phyloP scores from a whole-genome alignment of 2,888 invertebrate species.

The Parelbella ahira region DNA sequence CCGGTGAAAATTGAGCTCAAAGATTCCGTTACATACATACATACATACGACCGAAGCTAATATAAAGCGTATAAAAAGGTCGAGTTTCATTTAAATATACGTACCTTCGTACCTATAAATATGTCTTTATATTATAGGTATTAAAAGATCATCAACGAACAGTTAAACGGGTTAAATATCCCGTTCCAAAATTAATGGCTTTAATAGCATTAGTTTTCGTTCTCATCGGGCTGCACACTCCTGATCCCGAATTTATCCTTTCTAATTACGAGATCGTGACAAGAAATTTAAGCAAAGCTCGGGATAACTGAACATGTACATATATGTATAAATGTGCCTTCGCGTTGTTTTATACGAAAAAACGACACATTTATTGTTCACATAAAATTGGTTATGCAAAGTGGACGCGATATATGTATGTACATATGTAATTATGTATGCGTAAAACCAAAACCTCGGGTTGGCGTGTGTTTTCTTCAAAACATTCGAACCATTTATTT shows the following conservation, averaged over 20 bases:
- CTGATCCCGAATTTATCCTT: constrained; percentile 42
- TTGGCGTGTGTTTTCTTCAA: constrained; percentile 5
- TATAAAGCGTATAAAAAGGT: too few species aligned
- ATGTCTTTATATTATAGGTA: too few species aligned
- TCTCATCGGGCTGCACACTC: constrained; percentile 39
- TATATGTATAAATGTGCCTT: too few species aligned
- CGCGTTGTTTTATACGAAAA: constrained; percentile 13
- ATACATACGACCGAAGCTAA: too few species aligned
- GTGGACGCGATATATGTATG: not conserved
- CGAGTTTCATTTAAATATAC: too few species aligned
- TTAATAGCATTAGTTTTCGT: constrained; percentile 27
- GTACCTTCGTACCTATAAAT: too few species aligned
- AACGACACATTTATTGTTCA: constrained; percentile 7
- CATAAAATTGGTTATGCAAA: too few species aligned
- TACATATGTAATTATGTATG: not conserved
- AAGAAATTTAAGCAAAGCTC: constrained; percentile 39
- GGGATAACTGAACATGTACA: constrained; percentile 12
- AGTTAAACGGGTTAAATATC: not conserved
- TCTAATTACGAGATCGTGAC: constrained; percentile 52
- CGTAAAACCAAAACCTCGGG: not conserved
- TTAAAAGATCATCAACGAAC: too few species aligned
- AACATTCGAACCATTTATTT: constrained; percentile 16
- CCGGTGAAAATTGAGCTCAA: too few species aligned
- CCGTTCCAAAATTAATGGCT: constrained; percentile 30
- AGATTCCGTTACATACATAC: too few species aligned